phyloP scores from a whole-genome alignment of 2,113 vertebrate species.

The Silurus glanis region DNA sequence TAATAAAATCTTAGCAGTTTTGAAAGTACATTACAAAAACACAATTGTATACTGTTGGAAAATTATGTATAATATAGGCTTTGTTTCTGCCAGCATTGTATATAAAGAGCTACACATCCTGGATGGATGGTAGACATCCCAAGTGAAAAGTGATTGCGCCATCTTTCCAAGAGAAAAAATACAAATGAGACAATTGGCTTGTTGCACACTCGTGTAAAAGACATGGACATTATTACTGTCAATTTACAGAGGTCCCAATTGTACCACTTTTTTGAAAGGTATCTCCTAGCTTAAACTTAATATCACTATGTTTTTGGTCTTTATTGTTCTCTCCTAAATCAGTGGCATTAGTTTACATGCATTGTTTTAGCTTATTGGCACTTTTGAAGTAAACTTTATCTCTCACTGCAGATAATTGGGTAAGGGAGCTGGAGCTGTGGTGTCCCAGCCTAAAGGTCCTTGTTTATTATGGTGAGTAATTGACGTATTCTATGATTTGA shows the following conservation, averaged over 20 bases:
- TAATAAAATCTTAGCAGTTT: not conserved
- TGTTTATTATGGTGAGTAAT: constrained; percentile 86
- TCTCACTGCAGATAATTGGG: constrained; percentile 88
- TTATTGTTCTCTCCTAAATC: not conserved
- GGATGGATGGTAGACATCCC: not conserved
- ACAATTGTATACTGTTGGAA: not conserved
- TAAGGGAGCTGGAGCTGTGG: constrained; percentile 89
- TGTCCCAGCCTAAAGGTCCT: constrained; percentile 87
- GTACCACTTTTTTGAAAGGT: not conserved
- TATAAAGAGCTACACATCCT: not conserved
- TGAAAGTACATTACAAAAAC: not conserved
- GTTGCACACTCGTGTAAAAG: not conserved
- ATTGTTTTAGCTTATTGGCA: not conserved
- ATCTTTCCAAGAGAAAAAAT: not conserved
- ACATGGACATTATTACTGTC: not conserved
- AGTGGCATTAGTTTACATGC: not conserved
- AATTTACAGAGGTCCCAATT: not conserved
- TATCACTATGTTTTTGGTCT: not conserved
- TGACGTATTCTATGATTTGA: not conserved
- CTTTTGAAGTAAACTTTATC: not conserved
- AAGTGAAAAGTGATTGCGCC: not conserved
- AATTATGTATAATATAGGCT: not conserved
- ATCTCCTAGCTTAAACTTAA: not conserved
- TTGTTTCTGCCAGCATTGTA: not conserved
- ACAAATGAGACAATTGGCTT: not conserved